Conservation (phyloP, 1,140 invertebrate genomes). For the Periplaneta americana region DNA sequence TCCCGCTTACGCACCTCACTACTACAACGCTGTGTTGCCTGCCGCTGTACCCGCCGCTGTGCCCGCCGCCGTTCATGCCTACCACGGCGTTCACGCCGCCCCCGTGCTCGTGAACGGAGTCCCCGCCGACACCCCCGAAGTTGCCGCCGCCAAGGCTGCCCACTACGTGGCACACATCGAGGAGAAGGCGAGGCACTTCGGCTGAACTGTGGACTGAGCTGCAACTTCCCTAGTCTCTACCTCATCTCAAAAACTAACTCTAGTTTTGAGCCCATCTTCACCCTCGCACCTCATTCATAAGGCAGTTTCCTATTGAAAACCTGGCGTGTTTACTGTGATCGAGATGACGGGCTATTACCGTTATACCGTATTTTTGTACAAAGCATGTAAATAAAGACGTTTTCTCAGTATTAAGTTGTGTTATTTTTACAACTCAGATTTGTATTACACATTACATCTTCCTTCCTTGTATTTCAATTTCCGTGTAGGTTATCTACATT, state of each 20-base stretch:
- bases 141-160: slow-evolving; percentile 28
- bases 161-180: slow-evolving; percentile 27
- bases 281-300: no score
- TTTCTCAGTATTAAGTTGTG: no score
- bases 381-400: not conserved
- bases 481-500: no score
- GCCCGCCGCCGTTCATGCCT: no score
- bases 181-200: not conserved
- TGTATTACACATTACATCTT: no score
- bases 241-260: not conserved
- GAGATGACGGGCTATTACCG: not conserved
- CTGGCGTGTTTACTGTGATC: not conserved
- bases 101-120: slow-evolving; percentile 21
- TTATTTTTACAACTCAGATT: no score
- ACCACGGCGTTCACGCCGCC: no score
- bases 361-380: not conserved
- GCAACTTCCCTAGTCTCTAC: not conserved
- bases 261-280: not conserved
- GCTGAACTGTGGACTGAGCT: not conserved
- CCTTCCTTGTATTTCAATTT: no score
- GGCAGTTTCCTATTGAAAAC: not conserved
- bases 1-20: not conserved
- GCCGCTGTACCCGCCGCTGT: no score
- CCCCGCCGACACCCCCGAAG: slow-evolving; percentile 29
- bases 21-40: not conserved